A percentile compares a stretch with the other conserved stretches of the same genome.
These are phyloP conservation scores for Chiloscyllium punctatum DNA, from an alignment of 2,797 vertebrate species.

Conservation along the genomic window DNA sequence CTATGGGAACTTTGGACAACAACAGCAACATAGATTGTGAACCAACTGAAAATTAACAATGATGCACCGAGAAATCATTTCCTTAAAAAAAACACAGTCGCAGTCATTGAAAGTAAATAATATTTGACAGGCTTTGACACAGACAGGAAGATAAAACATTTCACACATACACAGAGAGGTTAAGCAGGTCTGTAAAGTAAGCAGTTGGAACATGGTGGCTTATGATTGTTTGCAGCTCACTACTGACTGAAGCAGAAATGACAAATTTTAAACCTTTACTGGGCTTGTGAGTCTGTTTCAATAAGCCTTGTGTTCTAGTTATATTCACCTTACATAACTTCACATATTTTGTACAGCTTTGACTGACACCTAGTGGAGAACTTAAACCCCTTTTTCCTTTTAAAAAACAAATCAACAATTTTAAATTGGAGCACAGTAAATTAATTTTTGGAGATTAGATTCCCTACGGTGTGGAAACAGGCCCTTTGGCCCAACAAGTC, in stretches of 20 bases:
- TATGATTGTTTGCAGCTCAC: not conserved
- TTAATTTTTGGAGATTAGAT: not conserved
- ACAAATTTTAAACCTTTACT: not conserved
- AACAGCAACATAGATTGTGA: not conserved
- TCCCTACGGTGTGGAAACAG: too few relatives aligned
- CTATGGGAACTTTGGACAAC: not conserved
- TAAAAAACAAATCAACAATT: not conserved
- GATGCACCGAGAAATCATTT: not conserved
- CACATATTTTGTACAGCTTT: not conserved
- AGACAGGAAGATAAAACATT: not conserved
- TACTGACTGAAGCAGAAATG: not conserved
- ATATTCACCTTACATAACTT: not conserved
- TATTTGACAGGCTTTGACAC: not conserved
- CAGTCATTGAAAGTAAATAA: not conserved
- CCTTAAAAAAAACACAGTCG: not conserved
- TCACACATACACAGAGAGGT: not conserved
- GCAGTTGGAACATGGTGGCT: not conserved
- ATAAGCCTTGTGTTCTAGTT: not conserved
- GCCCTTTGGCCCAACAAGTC: too few relatives aligned
- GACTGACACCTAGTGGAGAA: constrained; percentile 35
- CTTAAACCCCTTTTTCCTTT: not conserved
- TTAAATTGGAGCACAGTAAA: not conserved
- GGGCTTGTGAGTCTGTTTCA: not conserved
- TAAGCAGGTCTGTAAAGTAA: not conserved
- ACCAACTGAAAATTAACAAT: not conserved